Evolutionary conservation across 2,113 vertebrate species (phyloP).

Genomic region (Tetrax tetrax): DNA sequence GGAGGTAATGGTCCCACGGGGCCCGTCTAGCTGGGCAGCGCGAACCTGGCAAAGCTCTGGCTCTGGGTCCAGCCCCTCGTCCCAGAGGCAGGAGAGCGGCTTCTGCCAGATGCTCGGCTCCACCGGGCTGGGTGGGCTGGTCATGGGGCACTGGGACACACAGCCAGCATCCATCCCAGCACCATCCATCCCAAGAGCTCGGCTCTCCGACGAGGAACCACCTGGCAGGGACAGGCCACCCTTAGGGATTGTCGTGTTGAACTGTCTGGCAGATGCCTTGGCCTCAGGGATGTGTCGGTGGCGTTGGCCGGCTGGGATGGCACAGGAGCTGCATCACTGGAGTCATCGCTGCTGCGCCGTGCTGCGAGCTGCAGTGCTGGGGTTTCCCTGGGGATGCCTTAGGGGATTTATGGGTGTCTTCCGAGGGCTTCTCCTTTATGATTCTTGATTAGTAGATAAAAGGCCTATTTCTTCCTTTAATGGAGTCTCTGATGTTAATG

Average conservation of each 20-base stretch:
- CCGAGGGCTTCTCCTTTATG: not conserved
- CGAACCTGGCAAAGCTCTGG: not conserved
- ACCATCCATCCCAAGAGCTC: not conserved
- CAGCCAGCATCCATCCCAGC: not conserved
- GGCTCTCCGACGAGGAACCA: accelerated
- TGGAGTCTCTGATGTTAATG: constrained; percentile 22
- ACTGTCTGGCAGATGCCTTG: not conserved
- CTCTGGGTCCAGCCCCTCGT: not conserved
- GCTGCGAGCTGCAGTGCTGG: not conserved
- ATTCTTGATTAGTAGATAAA: constrained; percentile 35
- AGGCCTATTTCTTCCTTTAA: constrained; percentile 12
- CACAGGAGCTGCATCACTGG: accelerated
- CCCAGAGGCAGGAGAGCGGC: not conserved
- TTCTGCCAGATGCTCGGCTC: not conserved
- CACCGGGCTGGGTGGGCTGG: not conserved
- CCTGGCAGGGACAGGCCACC: not conserved
- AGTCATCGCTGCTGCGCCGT: accelerated
- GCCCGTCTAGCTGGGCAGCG: not conserved
- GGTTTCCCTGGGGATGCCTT: not conserved
- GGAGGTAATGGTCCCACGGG: not conserved
- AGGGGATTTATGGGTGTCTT: not conserved
- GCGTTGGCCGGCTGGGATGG: not conserved
- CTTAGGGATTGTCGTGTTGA: not conserved
- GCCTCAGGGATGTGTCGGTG: not conserved
- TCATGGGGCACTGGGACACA: accelerated